Conservation (phyloP, 2,113 vertebrate genomes). For the Rhynchomys soricoides region DNA sequence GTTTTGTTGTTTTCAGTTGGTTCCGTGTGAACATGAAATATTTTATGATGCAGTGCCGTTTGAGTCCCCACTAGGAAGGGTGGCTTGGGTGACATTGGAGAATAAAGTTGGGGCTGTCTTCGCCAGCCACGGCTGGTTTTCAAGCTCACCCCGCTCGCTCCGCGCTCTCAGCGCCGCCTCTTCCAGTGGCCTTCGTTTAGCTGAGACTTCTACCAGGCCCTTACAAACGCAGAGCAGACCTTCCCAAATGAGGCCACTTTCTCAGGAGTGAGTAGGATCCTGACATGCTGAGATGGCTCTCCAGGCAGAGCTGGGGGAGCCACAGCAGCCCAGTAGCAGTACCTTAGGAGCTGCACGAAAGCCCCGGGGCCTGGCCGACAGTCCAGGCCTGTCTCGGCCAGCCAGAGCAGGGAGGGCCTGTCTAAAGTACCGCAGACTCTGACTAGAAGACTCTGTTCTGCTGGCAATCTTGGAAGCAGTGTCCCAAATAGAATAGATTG, state of each 20-base stretch:
- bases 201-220: neutral
- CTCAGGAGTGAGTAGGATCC: neutral
- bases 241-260: neutral
- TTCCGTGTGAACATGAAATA: neutral
- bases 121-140: neutral
- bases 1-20: conserved; percentile 58
- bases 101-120: neutral
- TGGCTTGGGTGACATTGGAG: neutral
- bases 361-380: no score
- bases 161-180: neutral
- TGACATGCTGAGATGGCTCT: neutral
- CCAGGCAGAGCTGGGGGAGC: neutral
- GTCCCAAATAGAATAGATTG: neutral
- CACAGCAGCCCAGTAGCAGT: neutral
- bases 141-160: neutral
- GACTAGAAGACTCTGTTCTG: neutral
- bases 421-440: neutral
- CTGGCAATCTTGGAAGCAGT: neutral
- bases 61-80: neutral
- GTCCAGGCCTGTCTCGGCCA: neutral
- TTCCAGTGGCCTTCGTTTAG: neutral
- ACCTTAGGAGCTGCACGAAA: neutral
- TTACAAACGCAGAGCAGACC: neutral
- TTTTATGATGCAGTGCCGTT: neutral
- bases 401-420: neutral